Evolutionary conservation across 2,113 vertebrate genomes (phyloP).

Genomic region (Bothrops jararaca): DNA sequence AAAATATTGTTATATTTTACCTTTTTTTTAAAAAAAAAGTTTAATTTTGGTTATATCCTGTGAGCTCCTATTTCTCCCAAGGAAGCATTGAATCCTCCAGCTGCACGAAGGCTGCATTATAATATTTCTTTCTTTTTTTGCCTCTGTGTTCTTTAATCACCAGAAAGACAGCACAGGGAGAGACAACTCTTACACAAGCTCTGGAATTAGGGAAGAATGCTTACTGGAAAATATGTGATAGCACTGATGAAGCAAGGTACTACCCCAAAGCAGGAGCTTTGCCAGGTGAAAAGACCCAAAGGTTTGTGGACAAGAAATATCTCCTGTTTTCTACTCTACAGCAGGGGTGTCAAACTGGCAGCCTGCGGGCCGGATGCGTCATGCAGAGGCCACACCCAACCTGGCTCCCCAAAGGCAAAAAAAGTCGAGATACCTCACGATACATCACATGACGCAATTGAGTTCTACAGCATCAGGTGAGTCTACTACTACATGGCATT

Average conservation of each 20-base stretch:
- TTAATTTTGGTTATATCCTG: background rate
- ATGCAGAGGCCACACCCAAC: too few species aligned
- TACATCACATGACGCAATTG: too few species aligned
- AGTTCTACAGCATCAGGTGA: background rate
- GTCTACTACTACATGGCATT: background rate
- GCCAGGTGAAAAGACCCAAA: background rate
- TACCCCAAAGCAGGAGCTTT: background rate
- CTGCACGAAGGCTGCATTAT: background rate
- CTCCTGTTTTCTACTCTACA: background rate
- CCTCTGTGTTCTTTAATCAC: background rate
- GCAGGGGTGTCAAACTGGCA: too few species aligned
- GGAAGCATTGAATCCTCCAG: background rate
- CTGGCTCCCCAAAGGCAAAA: too few species aligned
- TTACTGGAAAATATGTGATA: background rate
- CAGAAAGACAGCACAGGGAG: background rate
- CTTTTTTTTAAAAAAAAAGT: background rate
- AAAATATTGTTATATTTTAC: background rate
- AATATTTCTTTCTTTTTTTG: background rate
- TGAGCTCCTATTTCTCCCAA: background rate
- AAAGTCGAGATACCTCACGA: too few species aligned
- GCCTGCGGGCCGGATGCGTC: too few species aligned
- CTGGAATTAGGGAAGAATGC: background rate
- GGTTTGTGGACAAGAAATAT: background rate
- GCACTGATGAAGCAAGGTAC: background rate
- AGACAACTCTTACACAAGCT: background rate